Conservation (phyloP, 1,140 invertebrate species). For the Solenopsis invicta region DNA sequence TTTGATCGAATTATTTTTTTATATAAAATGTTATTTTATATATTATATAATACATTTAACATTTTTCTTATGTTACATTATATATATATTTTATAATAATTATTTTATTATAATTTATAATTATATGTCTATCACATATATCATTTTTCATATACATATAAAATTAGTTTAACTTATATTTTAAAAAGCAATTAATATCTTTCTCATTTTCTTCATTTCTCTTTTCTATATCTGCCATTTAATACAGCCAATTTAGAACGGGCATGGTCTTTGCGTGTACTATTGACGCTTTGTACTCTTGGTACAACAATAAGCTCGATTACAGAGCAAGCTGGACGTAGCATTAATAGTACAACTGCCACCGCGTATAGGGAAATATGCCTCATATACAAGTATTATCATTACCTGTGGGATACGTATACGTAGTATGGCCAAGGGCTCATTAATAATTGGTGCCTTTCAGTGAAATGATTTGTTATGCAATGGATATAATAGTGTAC, state of each 20-base stretch:
- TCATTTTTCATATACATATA: neutral
- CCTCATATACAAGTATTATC: slow-evolving; percentile 50
- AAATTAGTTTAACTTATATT: too few relatives aligned
- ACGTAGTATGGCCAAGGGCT: slow-evolving; percentile 42
- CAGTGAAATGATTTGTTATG: slow-evolving; percentile 41
- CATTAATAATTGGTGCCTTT: slow-evolving; percentile 48
- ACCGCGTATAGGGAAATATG: neutral
- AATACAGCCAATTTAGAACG: neutral
- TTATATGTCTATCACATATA: neutral
- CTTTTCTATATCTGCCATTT: neutral
- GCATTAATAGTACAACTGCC: slow-evolving; percentile 61
- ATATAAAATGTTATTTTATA: too few relatives aligned
- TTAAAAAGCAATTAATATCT: slow-evolving; percentile 21
- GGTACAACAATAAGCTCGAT: slow-evolving; percentile 71
- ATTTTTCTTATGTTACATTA: neutral
- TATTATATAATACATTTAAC: neutral
- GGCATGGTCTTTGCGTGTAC: slow-evolving; percentile 5
- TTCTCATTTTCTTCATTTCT: neutral
- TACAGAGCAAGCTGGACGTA: slow-evolving; percentile 69
- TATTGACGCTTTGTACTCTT: slow-evolving; percentile 62
- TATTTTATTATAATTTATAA: neutral
- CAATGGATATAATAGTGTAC: neutral
- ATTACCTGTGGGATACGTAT: slow-evolving; percentile 27
- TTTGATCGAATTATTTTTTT: too few relatives aligned
- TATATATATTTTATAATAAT: slow-evolving; percentile 4